Conservation (phyloP, 2,888 invertebrate species). For the Thecophora atra region DNA sequence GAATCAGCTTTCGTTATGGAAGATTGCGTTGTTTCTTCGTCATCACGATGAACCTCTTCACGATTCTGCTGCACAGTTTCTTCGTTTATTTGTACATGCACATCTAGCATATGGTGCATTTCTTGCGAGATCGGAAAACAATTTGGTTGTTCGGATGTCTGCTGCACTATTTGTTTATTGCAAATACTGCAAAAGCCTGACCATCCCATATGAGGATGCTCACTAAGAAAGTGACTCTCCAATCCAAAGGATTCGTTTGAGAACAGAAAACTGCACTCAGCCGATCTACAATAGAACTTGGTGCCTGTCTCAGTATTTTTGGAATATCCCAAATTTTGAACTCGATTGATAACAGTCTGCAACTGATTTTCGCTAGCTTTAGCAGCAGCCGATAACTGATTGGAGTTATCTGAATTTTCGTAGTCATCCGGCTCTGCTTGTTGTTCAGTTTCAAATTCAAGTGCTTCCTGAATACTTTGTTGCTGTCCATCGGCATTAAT, state of each 20-base stretch:
- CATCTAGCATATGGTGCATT: constrained; percentile 55
- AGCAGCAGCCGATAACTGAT: neutral
- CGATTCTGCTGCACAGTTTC: constrained; percentile 41
- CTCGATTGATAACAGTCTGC: constrained; percentile 42
- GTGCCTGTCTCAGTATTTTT: constrained; percentile 31
- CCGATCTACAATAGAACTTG: constrained; percentile 58
- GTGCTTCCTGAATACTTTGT: constrained; percentile 51
- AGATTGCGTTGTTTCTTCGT: neutral
- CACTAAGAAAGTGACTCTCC: constrained; percentile 57
- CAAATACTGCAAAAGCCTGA: constrained; percentile 70
- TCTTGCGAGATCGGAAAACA: constrained; percentile 47
- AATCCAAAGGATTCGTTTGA: constrained; percentile 58
- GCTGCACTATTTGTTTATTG: constrained; percentile 49
- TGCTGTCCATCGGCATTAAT: constrained; percentile 47
- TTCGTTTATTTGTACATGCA: constrained; percentile 42
- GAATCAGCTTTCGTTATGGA: constrained; percentile 28
- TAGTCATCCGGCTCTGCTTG: constrained; percentile 38
- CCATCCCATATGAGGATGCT: constrained; percentile 67
- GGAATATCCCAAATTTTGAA: constrained; percentile 57
- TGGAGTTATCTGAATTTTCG: neutral
- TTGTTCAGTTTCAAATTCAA: constrained; percentile 49
- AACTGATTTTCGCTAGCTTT: neutral
- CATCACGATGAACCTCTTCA: neutral
- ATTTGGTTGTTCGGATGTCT: neutral
- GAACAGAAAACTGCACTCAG: constrained; percentile 58